Evolutionary conservation across 2,888 invertebrate genomes (phyloP).

Genomic region (Lasioglossum oenotherae): DNA sequence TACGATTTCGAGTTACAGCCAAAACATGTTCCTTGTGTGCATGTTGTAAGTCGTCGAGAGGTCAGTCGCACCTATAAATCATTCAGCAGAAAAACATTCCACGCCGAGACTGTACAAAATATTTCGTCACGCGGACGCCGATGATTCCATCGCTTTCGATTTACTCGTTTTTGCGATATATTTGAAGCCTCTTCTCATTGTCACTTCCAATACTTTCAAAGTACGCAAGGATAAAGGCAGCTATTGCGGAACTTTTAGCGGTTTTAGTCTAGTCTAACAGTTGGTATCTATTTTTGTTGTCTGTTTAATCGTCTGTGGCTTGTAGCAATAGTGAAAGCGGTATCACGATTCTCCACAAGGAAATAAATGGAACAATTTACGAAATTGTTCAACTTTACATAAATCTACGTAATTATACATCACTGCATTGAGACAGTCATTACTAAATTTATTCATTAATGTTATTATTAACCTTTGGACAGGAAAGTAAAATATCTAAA

Average conservation of each 20-base stretch:
- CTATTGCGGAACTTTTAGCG: background rate
- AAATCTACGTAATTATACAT: background rate
- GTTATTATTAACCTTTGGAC: too few relatives aligned
- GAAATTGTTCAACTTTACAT: background rate
- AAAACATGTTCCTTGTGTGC: constrained; percentile 20
- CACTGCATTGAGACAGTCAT: background rate
- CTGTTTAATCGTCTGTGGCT: background rate
- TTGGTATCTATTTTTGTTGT: background rate
- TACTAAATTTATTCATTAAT: too few relatives aligned
- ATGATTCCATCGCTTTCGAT: constrained; percentile 31
- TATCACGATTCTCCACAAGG: background rate
- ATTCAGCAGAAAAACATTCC: constrained; percentile 31
- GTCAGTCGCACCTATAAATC: constrained; percentile 52
- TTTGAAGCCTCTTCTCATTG: background rate
- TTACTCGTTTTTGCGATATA: constrained; percentile 8
- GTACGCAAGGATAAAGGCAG: too few relatives aligned
- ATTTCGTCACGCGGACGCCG: constrained; percentile 23
- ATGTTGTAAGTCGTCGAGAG: constrained; percentile 35
- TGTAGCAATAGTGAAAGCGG: background rate
- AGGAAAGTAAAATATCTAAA: too few relatives aligned
- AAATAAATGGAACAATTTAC: background rate
- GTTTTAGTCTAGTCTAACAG: background rate
- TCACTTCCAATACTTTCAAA: background rate
- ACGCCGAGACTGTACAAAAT: constrained; percentile 20
- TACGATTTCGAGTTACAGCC: constrained; percentile 17